Conservation (phyloP, 2,113 vertebrate genomes). For the Charina bottae region DNA sequence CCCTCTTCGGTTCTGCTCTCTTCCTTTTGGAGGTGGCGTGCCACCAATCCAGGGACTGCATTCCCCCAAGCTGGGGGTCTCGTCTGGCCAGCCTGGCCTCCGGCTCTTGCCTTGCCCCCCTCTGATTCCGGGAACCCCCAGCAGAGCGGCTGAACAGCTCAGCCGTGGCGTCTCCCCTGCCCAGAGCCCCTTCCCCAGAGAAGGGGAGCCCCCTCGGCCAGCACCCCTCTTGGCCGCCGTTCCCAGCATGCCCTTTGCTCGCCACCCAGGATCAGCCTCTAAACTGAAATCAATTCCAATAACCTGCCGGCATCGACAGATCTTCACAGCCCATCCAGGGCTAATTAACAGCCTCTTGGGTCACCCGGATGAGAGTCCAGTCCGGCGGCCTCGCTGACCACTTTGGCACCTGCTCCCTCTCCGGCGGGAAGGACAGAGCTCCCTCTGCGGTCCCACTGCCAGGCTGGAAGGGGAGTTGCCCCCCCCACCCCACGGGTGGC, state of each 20-base stretch:
- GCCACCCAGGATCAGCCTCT: background rate
- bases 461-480: background rate
- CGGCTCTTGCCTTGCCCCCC: background rate
- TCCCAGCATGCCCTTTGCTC: background rate
- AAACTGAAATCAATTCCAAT: conserved; percentile 37
- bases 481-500: background rate
- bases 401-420: background rate
- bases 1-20: background rate
- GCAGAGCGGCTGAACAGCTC: background rate
- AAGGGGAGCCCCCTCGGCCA: background rate
- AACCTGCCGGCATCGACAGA: background rate
- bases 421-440: rapidly evolving
- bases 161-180: background rate
- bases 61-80: background rate
- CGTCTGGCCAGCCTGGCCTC: background rate
- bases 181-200: too few relatives aligned
- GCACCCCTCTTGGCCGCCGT: background rate
- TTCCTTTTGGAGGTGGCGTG: background rate
- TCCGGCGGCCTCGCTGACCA: rapidly evolving
- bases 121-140: background rate
- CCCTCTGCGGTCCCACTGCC: background rate
- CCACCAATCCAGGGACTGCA: background rate
- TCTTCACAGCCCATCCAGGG: background rate
- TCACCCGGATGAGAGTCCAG: background rate
- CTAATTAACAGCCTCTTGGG: conserved; percentile 15